Conservation (phyloP, 1,140 invertebrate genomes). For the Chelonus insularis region DNA sequence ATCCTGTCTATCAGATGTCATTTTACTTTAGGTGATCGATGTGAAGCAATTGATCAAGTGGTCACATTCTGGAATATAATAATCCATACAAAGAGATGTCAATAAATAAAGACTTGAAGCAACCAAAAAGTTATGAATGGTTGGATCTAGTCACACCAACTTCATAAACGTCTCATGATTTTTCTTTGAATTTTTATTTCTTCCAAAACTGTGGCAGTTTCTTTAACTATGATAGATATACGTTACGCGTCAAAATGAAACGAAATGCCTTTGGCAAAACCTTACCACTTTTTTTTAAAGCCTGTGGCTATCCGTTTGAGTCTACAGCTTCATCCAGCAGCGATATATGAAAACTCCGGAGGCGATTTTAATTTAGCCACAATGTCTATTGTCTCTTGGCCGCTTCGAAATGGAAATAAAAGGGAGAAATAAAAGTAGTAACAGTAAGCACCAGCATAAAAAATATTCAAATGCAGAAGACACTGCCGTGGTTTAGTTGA, state of each 20-base stretch:
- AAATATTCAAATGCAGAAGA: background rate
- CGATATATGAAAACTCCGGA: constrained; percentile 58
- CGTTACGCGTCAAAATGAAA: constrained; percentile 52
- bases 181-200: constrained; percentile 31
- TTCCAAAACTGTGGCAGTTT: background rate
- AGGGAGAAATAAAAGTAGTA: constrained; percentile 13
- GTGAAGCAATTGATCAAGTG: no score
- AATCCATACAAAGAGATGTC: no score
- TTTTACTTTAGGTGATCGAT: no score
- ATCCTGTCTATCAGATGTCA: constrained; percentile 40
- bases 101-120: no score
- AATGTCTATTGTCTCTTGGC: constrained; percentile 57
- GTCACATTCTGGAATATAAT: no score
- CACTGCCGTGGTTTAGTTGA: no score
- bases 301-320: background rate
- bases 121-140: no score
- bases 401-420: constrained; percentile 44
- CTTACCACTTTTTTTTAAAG: background rate
- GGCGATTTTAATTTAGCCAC: constrained; percentile 61
- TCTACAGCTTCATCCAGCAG: constrained; percentile 41
- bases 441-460: constrained; percentile 8
- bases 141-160: no score
- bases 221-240: background rate
- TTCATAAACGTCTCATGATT: no score
- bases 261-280: constrained; percentile 47